These are phyloP conservation scores for Esox lucius DNA, from an alignment of 2,797 vertebrate genomes.

Conservation along the genomic window DNA sequence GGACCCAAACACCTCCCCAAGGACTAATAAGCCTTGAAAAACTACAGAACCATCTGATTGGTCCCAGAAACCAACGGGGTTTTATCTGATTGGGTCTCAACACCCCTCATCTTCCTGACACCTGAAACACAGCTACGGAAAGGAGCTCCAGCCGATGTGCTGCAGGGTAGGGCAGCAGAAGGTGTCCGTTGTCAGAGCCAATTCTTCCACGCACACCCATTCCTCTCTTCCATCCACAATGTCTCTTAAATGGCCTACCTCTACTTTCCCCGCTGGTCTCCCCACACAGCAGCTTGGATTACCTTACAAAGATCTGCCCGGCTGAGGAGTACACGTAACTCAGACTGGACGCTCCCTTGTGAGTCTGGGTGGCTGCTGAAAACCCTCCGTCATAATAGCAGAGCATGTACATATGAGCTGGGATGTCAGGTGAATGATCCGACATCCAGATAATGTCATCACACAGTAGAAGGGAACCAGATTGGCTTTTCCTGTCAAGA, in stretches of 20 bases:
- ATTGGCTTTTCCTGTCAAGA: not conserved
- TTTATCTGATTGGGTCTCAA: no score
- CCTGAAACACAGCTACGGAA: no score
- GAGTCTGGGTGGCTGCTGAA: constrained; percentile 52
- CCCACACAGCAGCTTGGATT: constrained; percentile 61
- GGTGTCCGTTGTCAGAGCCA: not conserved
- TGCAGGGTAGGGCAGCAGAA: no score
- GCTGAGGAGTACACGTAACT: constrained; percentile 11
- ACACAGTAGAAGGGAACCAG: constrained; percentile 13
- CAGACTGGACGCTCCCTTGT: constrained; percentile 16
- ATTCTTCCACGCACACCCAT: constrained; percentile 12
- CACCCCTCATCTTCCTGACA: no score
- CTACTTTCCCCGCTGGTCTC: constrained; percentile 64
- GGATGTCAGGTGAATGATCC: constrained; percentile 66
- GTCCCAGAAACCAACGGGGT: no score
- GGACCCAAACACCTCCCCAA: no score
- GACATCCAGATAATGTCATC: constrained; percentile 56
- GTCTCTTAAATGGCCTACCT: constrained; percentile 67
- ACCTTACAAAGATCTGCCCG: constrained; percentile 52
- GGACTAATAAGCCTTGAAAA: no score
- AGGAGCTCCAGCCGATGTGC: no score
- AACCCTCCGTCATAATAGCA: constrained; percentile 36
- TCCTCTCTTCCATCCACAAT: constrained; percentile 53
- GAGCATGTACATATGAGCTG: constrained; percentile 53
- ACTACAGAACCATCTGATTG: no score